phyloP scores from a whole-genome alignment of 2,797 vertebrate species.

The Zalophus californianus region DNA sequence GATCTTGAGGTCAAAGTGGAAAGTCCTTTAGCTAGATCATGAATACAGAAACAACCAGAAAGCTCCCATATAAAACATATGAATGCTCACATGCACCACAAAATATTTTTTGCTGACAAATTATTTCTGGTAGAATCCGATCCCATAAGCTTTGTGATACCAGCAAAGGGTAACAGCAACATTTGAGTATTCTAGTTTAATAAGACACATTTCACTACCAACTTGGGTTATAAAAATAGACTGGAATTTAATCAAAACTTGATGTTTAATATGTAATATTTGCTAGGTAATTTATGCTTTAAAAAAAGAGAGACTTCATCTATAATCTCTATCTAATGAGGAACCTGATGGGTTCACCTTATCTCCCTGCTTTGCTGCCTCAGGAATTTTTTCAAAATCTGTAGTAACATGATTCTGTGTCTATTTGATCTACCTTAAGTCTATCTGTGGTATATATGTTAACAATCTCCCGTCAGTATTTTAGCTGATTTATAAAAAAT shows the following conservation, averaged over 20 bases:
- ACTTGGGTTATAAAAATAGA: not conserved
- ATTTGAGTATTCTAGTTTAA: accelerated
- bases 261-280: not conserved
- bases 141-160: not conserved
- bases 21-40: not conserved
- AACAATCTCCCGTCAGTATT: not conserved
- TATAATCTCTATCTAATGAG: not conserved
- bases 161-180: not conserved
- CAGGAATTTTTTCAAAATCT: not conserved
- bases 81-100: not conserved
- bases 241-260: not conserved
- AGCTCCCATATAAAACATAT: not conserved
- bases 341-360: not conserved
- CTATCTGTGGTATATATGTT: not conserved
- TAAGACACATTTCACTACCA: not conserved
- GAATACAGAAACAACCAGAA: not conserved
- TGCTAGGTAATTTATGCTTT: not conserved
- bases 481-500: not conserved
- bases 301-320: not conserved
- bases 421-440: not conserved
- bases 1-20: not conserved
- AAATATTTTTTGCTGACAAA: not conserved
- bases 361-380: not conserved
- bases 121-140: not conserved
- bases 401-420: not conserved